phyloP scores from a whole-genome alignment of 2,113 vertebrate species.

The Pterophyllum scalare region DNA sequence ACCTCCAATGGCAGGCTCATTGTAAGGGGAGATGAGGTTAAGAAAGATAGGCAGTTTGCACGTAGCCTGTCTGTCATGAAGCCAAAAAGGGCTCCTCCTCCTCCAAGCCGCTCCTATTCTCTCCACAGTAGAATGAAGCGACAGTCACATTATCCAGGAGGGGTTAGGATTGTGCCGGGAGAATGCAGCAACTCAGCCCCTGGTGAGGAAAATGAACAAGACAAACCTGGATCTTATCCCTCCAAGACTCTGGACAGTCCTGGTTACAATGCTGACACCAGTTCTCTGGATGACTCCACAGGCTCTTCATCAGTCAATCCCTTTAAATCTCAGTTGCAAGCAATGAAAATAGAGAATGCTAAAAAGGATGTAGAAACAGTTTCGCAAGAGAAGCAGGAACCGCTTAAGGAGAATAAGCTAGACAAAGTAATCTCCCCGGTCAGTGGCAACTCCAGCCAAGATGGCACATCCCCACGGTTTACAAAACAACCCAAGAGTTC shows the following conservation, averaged over 20 bases:
- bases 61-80: conserved; percentile 92
- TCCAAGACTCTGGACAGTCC: conserved; percentile 63
- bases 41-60: conserved; percentile 70
- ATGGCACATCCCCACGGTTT: conserved; percentile 80
- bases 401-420: conserved; percentile 31
- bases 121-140: conserved; percentile 87
- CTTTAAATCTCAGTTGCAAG: conserved; percentile 48
- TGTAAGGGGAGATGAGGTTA: conserved; percentile 58
- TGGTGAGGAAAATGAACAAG: conserved; percentile 49
- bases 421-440: conserved; percentile 86
- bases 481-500: conserved; percentile 71
- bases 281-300: conserved; percentile 74
- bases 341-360: conserved; percentile 55
- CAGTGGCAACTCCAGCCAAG: conserved; percentile 91
- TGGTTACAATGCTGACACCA: conserved; percentile 72
- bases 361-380: conserved; percentile 61
- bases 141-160: conserved; percentile 77
- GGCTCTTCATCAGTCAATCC: conserved; percentile 50
- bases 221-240: conserved; percentile 61
- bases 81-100: conserved; percentile 84
- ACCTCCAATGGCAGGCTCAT: conserved; percentile 51
- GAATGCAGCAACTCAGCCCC: neutral
- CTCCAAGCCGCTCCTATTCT: conserved; percentile 90
- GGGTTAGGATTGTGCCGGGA: conserved; percentile 29
- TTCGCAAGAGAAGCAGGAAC: conserved; percentile 39